Evolutionary conservation across 2,113 vertebrate genomes (phyloP).

Genomic region (Tor tambroides): DNA sequence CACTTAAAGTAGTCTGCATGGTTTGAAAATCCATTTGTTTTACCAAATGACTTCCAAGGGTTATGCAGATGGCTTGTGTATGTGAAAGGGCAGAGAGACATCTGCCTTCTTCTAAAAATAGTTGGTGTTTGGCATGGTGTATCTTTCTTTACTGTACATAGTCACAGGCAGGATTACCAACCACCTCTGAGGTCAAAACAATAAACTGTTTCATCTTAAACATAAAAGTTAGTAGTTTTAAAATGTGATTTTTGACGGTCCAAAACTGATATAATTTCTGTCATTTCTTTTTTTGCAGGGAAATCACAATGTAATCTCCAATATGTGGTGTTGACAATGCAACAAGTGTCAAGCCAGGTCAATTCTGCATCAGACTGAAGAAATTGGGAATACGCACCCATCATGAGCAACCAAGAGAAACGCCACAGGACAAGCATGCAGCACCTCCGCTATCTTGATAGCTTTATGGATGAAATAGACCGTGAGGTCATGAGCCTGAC

Average conservation of each 20-base stretch:
- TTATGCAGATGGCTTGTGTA: conserved; percentile 46
- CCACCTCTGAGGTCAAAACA: conserved; percentile 55
- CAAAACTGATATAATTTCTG: neutral
- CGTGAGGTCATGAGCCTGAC: conserved; percentile 95
- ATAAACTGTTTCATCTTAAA: conserved; percentile 35
- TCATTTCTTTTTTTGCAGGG: conserved; percentile 54
- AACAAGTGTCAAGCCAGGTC: conserved; percentile 10
- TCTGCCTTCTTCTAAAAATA: conserved; percentile 71
- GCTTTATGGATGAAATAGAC: conserved; percentile 91
- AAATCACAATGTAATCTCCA: conserved; percentile 26
- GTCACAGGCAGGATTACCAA: conserved; percentile 55
- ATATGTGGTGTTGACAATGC: conserved; percentile 18
- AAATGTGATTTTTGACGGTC: neutral
- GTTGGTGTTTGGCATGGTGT: conserved; percentile 64
- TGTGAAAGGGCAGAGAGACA: conserved; percentile 56
- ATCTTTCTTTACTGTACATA: conserved; percentile 67
- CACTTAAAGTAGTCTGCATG: neutral
- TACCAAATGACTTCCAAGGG: neutral
- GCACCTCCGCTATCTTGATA: conserved; percentile 85
- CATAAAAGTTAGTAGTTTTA: neutral
- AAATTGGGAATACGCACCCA: conserved; percentile 41
- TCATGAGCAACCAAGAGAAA: conserved; percentile 76
- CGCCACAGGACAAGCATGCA: conserved; percentile 79
- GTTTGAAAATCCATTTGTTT: too few relatives aligned
- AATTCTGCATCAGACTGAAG: conserved; percentile 25